Conservation (phyloP, 2,888 invertebrate genomes). For the Timema podura region DNA sequence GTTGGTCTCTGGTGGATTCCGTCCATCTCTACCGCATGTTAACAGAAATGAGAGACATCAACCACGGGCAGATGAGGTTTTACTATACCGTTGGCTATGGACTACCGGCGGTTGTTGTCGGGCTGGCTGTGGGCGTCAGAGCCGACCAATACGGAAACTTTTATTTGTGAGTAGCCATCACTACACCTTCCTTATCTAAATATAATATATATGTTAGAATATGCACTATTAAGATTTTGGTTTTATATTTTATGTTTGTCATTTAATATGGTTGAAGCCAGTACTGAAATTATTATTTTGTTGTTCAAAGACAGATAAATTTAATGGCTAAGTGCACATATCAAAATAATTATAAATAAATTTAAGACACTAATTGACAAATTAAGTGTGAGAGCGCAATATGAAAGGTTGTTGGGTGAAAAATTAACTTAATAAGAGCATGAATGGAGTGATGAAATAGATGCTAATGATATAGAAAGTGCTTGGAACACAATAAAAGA, state of each 20-base stretch:
- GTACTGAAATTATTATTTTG: background rate
- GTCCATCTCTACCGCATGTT: conserved; percentile 90
- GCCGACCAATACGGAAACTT: conserved; percentile 94
- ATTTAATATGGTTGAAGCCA: background rate
- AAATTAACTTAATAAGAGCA: too few species aligned
- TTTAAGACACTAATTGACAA: too few species aligned
- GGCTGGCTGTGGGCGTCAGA: conserved; percentile 84
- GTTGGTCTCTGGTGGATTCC: conserved; percentile 89
- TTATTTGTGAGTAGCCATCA: conserved; percentile 70
- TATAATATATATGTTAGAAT: background rate
- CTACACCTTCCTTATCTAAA: background rate
- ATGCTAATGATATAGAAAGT: too few species aligned
- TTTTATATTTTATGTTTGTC: background rate
- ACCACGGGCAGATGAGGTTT: conserved; percentile 89
- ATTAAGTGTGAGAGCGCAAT: too few species aligned
- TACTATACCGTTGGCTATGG: conserved; percentile 91
- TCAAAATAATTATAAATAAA: too few species aligned
- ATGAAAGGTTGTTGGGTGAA: too few species aligned
- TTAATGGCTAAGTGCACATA: too few species aligned
- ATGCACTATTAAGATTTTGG: background rate
- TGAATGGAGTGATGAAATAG: too few species aligned
- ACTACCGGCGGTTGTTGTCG: conserved; percentile 85
- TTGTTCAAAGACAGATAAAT: too few species aligned
- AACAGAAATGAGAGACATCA: conserved; percentile 93
- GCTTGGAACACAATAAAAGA: too few species aligned